Base-by-base conservation (phyloP, 2,888 invertebrate species). In the Caenorhabditis sp. region DNA sequence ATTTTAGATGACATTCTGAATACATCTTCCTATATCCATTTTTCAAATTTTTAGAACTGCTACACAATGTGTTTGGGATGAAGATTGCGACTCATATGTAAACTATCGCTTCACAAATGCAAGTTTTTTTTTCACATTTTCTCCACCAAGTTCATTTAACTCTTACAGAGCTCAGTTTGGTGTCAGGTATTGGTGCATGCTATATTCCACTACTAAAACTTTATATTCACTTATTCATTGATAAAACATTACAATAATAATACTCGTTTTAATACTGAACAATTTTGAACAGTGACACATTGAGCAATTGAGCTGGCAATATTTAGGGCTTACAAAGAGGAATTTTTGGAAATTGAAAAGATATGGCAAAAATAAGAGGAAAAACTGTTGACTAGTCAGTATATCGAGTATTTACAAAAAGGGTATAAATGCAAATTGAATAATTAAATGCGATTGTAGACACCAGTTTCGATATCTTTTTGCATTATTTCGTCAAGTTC, bases 81-180 rank as follows among this genome's bases (percentile, higher is more conserved):
- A 75, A 38, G 75, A 75, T 31, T 75, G 75, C 21, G 75, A 75
- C 38, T 53, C 59, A 1, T 70, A 64, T n/a, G 92, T 93, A 0
- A 92, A 93, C 73, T 94, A 94, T 83, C 91, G 92, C 71, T 96
- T 92, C 88, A 92, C 92, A 84, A 95, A 93, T 90, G 92, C 92
- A 90, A 90, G 91, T 87, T 38, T 36, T 2, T 12, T 3, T 43
- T 43, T 17, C 3, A 2, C 43, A 10, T 43, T 5, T 12, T n/a
- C 23, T n/a, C n/a, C n/a, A n/a, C n/a, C n/a, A n/a, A n/a, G n/a
- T n/a, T n/a, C n/a, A n/a, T n/a, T n/a, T n/a, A n/a, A n/a, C n/a
- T n/a, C n/a, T n/a, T n/a, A n/a, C 76, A 82, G 82, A 75, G 78
- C 56, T 72, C 78, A 4, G 62, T 83, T 20, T 82, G 80, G 75